Evolutionary conservation across 2,888 invertebrate species (phyloP).

Genomic region (Sphinx pinastri): DNA sequence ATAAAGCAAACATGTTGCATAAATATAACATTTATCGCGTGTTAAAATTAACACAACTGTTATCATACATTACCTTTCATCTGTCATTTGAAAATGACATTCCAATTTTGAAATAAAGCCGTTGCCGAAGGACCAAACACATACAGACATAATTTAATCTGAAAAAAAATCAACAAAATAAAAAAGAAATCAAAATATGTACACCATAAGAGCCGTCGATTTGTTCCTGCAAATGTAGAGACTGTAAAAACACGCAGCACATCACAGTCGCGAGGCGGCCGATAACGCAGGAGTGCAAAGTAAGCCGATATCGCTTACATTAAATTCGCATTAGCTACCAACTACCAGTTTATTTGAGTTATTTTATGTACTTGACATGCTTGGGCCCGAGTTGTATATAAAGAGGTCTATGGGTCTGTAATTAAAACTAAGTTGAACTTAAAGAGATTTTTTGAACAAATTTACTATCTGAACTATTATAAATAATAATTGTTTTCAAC

Average conservation of each 20-base stretch:
- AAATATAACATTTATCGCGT: too few relatives aligned
- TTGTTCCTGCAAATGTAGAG: conserved; percentile 19
- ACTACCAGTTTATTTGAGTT: conserved; percentile 59
- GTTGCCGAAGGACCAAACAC: conserved; percentile 9
- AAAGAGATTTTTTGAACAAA: neutral
- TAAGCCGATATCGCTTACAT: conserved; percentile 64
- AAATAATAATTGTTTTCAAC: too few relatives aligned
- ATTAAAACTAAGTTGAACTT: neutral
- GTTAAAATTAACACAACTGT: too few relatives aligned
- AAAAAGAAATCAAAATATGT: conserved; percentile 11
- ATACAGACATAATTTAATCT: conserved; percentile 10
- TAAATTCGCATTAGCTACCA: conserved; percentile 73
- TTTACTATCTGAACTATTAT: too few relatives aligned
- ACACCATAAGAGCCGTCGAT: conserved; percentile 18
- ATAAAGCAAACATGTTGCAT: too few relatives aligned
- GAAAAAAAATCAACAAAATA: neutral
- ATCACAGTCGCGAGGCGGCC: conserved; percentile 50
- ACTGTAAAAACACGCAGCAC: conserved; percentile 39
- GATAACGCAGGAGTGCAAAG: conserved; percentile 55
- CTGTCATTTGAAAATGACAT: conserved; percentile 3
- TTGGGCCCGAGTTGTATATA: conserved; percentile 31
- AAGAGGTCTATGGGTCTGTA: neutral
- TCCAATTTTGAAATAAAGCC: neutral
- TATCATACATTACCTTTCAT: neutral
- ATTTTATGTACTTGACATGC: conserved; percentile 51